phyloP scores from a whole-genome alignment of 2,113 vertebrate species.

The Microcebus murinus region DNA sequence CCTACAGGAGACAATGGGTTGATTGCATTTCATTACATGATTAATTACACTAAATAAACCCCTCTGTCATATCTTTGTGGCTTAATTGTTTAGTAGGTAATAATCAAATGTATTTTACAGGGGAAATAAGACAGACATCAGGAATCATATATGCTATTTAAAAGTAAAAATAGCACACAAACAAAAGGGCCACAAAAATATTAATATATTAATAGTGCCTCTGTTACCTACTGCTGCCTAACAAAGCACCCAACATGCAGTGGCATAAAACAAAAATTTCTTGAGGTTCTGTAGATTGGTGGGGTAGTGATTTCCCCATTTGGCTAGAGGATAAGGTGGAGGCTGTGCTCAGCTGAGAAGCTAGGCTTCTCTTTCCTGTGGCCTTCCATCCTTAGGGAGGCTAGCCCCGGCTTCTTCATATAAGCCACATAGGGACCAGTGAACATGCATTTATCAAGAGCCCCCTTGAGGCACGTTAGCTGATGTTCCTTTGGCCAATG shows the following conservation, averaged over 20 bases:
- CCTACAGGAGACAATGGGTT: background rate
- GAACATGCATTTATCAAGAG: background rate
- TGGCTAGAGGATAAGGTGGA: background rate
- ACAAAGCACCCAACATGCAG: background rate
- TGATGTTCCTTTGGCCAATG: background rate
- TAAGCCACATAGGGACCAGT: too few species aligned
- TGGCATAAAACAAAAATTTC: background rate
- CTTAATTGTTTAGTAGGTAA: background rate
- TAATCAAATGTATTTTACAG: background rate
- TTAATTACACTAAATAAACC: background rate
- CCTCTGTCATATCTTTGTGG: background rate
- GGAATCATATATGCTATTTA: background rate
- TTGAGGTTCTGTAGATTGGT: background rate
- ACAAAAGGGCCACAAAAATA: background rate
- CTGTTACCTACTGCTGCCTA: background rate
- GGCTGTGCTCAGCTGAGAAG: background rate
- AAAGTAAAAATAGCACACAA: background rate
- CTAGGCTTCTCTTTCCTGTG: background rate
- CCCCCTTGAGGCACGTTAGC: background rate
- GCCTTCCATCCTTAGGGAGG: background rate
- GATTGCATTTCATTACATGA: background rate
- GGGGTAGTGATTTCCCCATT: background rate
- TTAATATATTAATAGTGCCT: background rate
- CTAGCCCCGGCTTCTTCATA: background rate
- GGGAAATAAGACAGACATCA: background rate